Evolutionary conservation across 2,113 vertebrate species (phyloP).

Genomic region (Podarcis raffonei): DNA sequence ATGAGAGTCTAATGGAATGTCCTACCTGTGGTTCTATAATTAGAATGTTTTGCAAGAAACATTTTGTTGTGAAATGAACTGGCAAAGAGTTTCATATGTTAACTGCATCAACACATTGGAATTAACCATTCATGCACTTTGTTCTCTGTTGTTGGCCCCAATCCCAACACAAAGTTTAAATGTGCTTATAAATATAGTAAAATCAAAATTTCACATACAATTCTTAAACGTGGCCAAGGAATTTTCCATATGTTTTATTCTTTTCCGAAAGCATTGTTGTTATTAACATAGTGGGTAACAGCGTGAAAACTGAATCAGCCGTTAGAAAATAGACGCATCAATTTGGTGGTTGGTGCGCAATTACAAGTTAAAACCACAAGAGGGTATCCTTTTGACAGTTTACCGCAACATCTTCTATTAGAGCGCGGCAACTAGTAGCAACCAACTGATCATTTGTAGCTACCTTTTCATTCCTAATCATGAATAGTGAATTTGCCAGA

Average conservation of each 20-base stretch:
- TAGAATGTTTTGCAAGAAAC: background rate
- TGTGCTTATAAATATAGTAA: background rate
- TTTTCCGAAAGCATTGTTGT: background rate
- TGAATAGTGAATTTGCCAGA: background rate
- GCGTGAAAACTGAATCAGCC: background rate
- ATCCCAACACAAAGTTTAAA: background rate
- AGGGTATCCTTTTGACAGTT: constrained; percentile 55
- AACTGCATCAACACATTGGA: background rate
- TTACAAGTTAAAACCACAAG: constrained; percentile 61
- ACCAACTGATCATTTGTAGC: background rate
- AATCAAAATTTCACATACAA: background rate
- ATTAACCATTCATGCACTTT: background rate
- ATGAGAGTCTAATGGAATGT: background rate
- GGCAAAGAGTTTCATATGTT: background rate
- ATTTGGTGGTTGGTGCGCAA: constrained; percentile 19
- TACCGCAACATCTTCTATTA: background rate
- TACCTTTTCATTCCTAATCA: constrained; percentile 7
- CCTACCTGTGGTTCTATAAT: background rate
- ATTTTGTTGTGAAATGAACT: background rate
- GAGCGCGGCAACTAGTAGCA: background rate
- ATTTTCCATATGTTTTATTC: background rate
- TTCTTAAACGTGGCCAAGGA: background rate
- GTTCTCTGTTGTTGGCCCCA: background rate
- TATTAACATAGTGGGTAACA: rapidly evolving
- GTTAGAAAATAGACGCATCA: background rate